Conservation (phyloP, 2,113 vertebrate genomes). For the Nesogale talazaci region DNA sequence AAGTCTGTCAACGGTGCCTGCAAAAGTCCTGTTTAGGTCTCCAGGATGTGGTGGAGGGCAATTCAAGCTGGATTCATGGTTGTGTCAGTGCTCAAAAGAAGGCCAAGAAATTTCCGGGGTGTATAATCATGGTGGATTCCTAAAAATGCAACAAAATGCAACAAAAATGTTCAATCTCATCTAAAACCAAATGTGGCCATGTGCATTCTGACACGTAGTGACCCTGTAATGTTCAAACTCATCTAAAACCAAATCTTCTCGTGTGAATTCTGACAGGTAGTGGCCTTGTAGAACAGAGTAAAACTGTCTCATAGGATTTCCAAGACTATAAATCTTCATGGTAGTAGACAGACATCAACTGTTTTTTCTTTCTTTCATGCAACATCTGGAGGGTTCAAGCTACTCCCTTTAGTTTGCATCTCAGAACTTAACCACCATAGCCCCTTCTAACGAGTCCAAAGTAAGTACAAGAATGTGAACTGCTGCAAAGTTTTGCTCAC, state of each 20-base stretch:
- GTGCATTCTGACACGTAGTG: neutral
- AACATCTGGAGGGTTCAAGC: too few relatives aligned
- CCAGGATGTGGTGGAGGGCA: neutral
- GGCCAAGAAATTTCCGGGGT: constrained; percentile 47
- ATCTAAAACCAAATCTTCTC: neutral
- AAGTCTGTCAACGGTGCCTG: neutral
- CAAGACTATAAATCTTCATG: neutral
- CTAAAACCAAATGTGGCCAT: neutral
- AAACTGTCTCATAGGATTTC: neutral
- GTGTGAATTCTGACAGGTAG: neutral
- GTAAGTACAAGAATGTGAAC: neutral
- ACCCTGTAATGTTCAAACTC: neutral
- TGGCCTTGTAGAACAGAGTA: neutral
- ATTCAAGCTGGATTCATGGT: constrained; percentile 45
- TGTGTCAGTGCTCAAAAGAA: constrained; percentile 21
- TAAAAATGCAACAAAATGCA: constrained; percentile 23
- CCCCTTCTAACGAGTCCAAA: neutral
- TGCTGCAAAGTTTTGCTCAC: neutral
- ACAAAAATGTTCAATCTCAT: neutral
- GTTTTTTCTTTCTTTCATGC: neutral
- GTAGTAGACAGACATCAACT: neutral
- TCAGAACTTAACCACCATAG: too few relatives aligned
- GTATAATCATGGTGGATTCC: neutral
- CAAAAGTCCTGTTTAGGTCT: constrained; percentile 18
- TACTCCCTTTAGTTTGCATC: too few relatives aligned